Evolutionary conservation across 2,888 invertebrate species (phyloP), one percentile per base, ranked within the genome.

Genomic region (Nomada flava): DNA sequence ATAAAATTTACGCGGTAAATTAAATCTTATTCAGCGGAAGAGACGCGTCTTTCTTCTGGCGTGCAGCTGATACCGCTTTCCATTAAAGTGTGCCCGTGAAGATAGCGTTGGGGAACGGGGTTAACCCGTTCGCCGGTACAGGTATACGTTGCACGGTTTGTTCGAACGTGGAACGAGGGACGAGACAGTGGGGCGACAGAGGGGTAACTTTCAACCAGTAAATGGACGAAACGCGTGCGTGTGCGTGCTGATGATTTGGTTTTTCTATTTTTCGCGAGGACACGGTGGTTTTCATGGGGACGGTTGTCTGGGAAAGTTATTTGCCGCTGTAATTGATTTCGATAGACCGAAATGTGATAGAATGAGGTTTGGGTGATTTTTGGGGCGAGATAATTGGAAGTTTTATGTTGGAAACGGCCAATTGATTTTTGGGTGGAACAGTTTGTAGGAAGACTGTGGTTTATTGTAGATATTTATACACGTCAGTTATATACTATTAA

Each of bases 1-100:
- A 77, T 84, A 77, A 84, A 84, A 84, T 84, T 79, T 68, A 79
- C 70, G 76, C 82, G 75, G 53, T 77, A 77, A 84, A 86, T 86
- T 77, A 82, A 82, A 77, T 75, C 79, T 69, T 75, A 64, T 62
- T 74, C 68, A 55, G 44, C 26, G 72, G 74, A 69, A 75, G 53
- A 64, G 47, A 29, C 52, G 36, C 36, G 71, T 23, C 29, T 70
- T 79, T 79, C 81, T 67, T 81, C 81, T 79, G 79, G 73, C 65
- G 69, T 15, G 64, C 5, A 26, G 71, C 72, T 83, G 82, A 83
- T 83, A 83, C 65, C 59, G 64, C 9, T 26, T 15, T 2, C 13
- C 4, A 60, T 62, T 50, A 67, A 81, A 73, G 69, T 63, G 69
- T 67, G 76, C 52, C 62, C 42, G 26, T 23, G 68, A 59, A 83